phyloP scores from a whole-genome alignment of 2,888 invertebrate genomes.

The Napeogenes sylphis region DNA sequence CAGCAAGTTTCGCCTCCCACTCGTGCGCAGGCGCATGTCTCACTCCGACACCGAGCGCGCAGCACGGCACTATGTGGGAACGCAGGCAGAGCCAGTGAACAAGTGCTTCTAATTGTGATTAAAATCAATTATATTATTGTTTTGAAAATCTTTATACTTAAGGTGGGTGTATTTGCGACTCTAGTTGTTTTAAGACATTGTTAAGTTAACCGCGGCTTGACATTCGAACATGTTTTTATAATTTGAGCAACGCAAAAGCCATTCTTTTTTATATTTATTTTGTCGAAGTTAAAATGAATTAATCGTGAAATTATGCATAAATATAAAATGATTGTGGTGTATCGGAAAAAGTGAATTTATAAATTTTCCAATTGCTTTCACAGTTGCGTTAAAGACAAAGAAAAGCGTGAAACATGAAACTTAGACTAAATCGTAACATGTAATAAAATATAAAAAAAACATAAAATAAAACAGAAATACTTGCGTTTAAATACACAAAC shows the following conservation, averaged over 20 bases:
- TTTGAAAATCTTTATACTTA: slow-evolving; percentile 31
- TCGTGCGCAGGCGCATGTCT: slow-evolving; percentile 58
- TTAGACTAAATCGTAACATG: too few species aligned
- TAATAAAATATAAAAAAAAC: too few species aligned
- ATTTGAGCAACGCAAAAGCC: neutral
- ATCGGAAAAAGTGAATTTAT: too few species aligned
- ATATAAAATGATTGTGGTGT: too few species aligned
- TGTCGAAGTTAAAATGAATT: too few species aligned
- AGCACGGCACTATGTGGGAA: slow-evolving; percentile 50
- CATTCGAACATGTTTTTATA: neutral
- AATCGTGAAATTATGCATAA: too few species aligned
- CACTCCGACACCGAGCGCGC: slow-evolving; percentile 56
- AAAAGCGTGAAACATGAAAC: too few species aligned
- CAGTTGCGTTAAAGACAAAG: too few species aligned
- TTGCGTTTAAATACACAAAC: neutral
- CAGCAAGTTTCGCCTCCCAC: slow-evolving; percentile 47
- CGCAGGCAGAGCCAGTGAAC: slow-evolving; percentile 46
- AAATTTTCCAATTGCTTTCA: too few species aligned
- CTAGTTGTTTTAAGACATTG: too few species aligned
- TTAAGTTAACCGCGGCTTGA: neutral
- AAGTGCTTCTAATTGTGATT: slow-evolving; percentile 52
- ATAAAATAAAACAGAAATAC: too few species aligned
- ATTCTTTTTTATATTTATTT: too few species aligned
- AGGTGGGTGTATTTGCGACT: slow-evolving; percentile 46
- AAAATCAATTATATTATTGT: slow-evolving; percentile 29